Conservation (phyloP, 2,797 vertebrate genomes). For the Enoplosus armatus region DNA sequence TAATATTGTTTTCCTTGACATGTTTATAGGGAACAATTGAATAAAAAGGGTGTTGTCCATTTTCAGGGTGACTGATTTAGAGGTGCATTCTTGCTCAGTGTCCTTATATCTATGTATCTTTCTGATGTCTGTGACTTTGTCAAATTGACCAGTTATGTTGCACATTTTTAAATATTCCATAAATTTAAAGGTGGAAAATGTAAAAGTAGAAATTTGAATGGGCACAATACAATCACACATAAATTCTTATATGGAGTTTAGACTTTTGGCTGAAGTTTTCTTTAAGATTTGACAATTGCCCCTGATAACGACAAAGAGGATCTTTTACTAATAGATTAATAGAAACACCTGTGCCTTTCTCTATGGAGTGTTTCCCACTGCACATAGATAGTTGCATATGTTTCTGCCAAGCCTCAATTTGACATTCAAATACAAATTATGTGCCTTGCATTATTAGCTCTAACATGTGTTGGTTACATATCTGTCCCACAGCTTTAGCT, state of each 20-base stretch:
- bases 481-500: background rate
- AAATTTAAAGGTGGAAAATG: background rate
- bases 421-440: slow-evolving; percentile 21
- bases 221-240: background rate
- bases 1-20: slow-evolving; percentile 10
- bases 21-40: slow-evolving; percentile 41
- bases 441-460: background rate
- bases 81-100: background rate
- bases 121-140: background rate
- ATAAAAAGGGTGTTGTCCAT: slow-evolving; percentile 21
- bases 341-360: background rate
- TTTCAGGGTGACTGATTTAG: slow-evolving; percentile 15
- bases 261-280: background rate
- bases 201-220: background rate
- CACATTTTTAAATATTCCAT: background rate
- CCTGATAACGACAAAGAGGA: background rate
- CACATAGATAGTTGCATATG: background rate
- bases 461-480: background rate
- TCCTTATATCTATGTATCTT: background rate
- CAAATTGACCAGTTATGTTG: background rate
- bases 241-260: background rate
- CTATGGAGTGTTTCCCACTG: background rate
- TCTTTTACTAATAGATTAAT: background rate
- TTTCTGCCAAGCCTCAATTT: background rate
- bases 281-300: background rate